These are phyloP conservation scores for Tolypeutes matacus DNA, from an alignment of 2,797 vertebrate genomes.

Conservation along the genomic window DNA sequence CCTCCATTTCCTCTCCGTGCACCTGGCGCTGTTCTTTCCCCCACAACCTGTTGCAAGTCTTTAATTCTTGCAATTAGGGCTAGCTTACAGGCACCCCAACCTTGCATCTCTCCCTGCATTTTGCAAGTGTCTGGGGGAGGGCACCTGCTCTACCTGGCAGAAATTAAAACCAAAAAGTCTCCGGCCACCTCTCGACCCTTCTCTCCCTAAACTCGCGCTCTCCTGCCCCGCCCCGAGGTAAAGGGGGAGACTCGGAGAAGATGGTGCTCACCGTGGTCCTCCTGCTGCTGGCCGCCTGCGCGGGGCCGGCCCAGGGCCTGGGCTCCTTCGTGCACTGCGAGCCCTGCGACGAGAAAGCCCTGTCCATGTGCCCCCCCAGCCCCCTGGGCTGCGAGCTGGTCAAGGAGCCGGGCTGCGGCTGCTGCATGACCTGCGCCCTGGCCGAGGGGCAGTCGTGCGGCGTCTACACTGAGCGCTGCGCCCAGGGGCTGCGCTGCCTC, in stretches of 20 bases:
- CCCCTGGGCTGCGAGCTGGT: constrained; percentile 97
- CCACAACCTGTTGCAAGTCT: constrained; percentile 81
- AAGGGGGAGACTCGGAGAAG: constrained; percentile 70
- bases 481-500: constrained; percentile 95
- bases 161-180: constrained; percentile 34
- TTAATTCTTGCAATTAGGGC: constrained; percentile 71
- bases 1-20: not conserved
- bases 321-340: constrained; percentile 98
- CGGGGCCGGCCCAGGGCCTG: constrained; percentile 91
- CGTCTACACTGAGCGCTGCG: constrained; percentile 98
- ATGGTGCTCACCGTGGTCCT: constrained; percentile 89
- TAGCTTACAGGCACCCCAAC: constrained; percentile 49
- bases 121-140: constrained; percentile 70
- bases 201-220: constrained; percentile 66
- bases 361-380: constrained; percentile 96
- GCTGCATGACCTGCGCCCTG: constrained; percentile 98
- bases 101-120: constrained; percentile 70
- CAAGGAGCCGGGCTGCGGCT: constrained; percentile 99
- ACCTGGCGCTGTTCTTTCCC: not conserved
- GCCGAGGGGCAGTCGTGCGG: constrained; percentile 96
- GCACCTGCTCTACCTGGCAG: constrained; percentile 76
- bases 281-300: constrained; percentile 92
- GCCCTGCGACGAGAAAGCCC: constrained; percentile 96
- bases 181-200: constrained; percentile 45
- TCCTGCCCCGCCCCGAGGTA: constrained; percentile 78